A percentile compares a stretch with the other conserved stretches of the same genome.
Conservation (phyloP, 1,140 invertebrate genomes). For the Lepidotrigona ventralis region DNA sequence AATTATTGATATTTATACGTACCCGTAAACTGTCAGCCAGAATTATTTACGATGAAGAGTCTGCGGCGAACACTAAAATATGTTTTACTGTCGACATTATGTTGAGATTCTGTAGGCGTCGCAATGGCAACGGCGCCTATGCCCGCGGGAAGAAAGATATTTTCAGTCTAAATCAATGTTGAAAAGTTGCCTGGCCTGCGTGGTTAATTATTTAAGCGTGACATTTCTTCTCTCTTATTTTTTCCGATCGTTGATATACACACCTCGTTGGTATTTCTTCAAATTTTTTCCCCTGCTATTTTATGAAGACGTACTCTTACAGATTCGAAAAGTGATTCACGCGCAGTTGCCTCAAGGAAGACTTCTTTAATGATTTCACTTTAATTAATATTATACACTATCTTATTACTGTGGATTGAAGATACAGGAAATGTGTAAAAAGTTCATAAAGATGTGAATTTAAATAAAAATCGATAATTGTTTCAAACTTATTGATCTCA, state of each 20-base stretch:
- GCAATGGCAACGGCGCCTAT: background rate
- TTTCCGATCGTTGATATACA: background rate
- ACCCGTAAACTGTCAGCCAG: conserved; percentile 32
- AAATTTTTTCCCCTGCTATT: background rate
- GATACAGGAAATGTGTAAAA: too few species aligned
- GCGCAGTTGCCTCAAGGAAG: background rate
- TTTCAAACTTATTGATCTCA: background rate
- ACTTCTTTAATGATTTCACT: background rate
- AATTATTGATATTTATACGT: conserved; percentile 65
- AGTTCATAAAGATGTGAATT: too few species aligned
- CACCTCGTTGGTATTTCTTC: background rate
- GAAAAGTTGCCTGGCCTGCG: background rate
- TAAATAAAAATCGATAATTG: too few species aligned
- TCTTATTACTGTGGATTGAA: too few species aligned
- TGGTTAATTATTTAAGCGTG: background rate
- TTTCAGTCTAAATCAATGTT: background rate
- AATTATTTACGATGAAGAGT: conserved; percentile 62
- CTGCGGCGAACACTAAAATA: conserved; percentile 51
- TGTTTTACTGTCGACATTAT: conserved; percentile 52
- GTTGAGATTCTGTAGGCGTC: conserved; percentile 12
- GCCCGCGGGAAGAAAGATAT: background rate
- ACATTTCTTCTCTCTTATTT: background rate
- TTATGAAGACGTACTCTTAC: background rate
- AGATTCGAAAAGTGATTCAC: background rate
- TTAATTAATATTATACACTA: too few species aligned